Evolutionary conservation across 2,113 vertebrate species (phyloP).

Genomic region (Microcebus griseorufus): DNA sequence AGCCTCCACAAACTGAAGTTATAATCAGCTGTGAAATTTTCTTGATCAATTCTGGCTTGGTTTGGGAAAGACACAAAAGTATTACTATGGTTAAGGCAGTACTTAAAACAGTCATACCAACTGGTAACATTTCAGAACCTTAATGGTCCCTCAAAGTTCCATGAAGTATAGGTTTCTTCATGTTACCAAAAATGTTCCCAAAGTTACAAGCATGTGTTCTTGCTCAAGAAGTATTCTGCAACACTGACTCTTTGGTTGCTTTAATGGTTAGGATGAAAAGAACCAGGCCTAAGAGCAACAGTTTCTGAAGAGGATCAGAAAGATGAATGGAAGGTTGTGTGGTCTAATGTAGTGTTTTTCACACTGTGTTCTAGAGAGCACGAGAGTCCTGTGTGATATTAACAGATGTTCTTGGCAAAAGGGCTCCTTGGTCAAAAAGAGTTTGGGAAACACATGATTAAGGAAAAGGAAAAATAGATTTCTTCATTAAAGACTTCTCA

Average conservation of each 20-base stretch:
- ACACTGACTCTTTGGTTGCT: not conserved
- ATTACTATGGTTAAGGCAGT: constrained; percentile 54
- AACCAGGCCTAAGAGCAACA: not conserved
- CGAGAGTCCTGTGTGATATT: not conserved
- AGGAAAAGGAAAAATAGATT: constrained; percentile 56
- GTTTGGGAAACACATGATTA: constrained; percentile 30
- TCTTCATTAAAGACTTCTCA: constrained; percentile 42
- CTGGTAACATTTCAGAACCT: constrained; percentile 53
- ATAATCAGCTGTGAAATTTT: constrained; percentile 56
- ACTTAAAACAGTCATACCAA: constrained; percentile 41
- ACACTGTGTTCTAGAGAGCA: not conserved
- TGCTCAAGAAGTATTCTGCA: constrained; percentile 46
- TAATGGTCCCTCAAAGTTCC: constrained; percentile 52
- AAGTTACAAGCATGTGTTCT: constrained; percentile 31
- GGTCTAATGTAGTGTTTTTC: not conserved
- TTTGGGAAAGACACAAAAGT: constrained; percentile 64
- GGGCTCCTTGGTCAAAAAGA: not conserved
- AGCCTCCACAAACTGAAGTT: constrained; percentile 25
- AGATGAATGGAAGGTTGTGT: not conserved
- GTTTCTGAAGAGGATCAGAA: constrained; percentile 25
- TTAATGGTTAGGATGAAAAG: constrained; percentile 49
- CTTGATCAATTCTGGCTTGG: constrained; percentile 46
- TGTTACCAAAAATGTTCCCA: constrained; percentile 28
- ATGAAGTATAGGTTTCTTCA: constrained; percentile 6
- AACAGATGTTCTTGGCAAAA: constrained; percentile 45